Base-by-base conservation (phyloP, 2,888 invertebrate genomes). In the Chydorus sphaericus region DNA sequence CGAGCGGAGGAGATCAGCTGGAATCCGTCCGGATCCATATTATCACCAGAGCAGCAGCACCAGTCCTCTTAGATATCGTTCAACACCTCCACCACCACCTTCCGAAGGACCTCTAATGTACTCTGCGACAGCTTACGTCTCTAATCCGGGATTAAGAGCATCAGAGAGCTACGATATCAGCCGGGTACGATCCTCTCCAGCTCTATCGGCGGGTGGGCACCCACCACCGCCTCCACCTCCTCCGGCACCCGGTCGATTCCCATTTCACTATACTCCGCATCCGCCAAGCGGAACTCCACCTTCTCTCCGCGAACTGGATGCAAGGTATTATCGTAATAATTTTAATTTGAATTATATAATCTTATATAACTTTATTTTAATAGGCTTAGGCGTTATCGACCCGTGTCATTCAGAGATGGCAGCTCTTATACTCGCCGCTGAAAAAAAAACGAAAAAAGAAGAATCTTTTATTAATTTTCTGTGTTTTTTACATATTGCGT, bases 1-100 rank as follows among this genome's bases (percentile, higher is more conserved):
- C 73, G 81, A 82, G 65, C 73, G 87, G 62, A 83, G 82, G n/a
- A 65, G 78, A 53, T 58, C 56, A 18, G 56, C 60, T 33, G n/a
- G n/a, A n/a, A n/a, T n/a, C n/a, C 52, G 44, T 20, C 44, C 44
- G 23, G n/a, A n/a, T n/a, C n/a, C n/a, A n/a, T n/a, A n/a, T n/a
- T n/a, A 16, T 7, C 39, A 23, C 39, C 52, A 52, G 18, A 52
- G 52, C 10, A 52, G 52, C 52, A 33, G 33, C 23, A 52, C 36
- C 18, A 36, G 36, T 20, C 23, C 44, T 6, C 11, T 44, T 11
- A 23, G 44, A 23, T 28, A 44, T 26, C 44, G 44, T 23, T 26
- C 26, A 10, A 44, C 26, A 11, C 14, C 28, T 28, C 26, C 44
- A 11, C 14, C 26, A 7, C 26, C 26, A 10, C 44, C 44, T 1